These are phyloP conservation scores for Perithous albicinctus DNA, from an alignment of 2,888 invertebrate species.

Conservation along the genomic window DNA sequence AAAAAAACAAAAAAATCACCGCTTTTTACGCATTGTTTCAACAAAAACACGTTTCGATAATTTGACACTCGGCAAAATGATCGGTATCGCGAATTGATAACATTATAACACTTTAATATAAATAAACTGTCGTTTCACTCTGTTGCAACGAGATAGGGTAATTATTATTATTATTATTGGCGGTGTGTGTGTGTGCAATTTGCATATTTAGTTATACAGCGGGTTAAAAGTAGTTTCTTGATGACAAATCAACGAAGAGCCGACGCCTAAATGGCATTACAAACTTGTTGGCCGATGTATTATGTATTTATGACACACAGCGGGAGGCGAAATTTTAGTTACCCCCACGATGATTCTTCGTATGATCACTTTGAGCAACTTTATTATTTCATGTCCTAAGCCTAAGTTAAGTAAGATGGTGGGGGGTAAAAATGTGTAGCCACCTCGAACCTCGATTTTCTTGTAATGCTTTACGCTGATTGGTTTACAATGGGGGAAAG, in stretches of 20 bases:
- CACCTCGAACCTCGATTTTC: too few relatives aligned
- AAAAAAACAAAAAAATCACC: too few relatives aligned
- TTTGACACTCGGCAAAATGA: background rate
- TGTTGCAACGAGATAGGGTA: too few relatives aligned
- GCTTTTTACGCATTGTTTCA: background rate
- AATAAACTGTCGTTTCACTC: background rate
- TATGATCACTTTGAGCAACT: constrained; percentile 9
- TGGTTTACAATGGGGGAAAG: too few relatives aligned
- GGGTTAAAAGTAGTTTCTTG: too few relatives aligned
- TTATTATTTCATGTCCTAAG: too few relatives aligned
- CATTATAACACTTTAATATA: background rate
- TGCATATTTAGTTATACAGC: too few relatives aligned
- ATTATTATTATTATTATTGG: background rate
- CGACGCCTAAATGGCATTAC: constrained; percentile 31
- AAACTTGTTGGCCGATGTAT: background rate
- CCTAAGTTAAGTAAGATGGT: too few relatives aligned
- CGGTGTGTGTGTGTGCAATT: background rate
- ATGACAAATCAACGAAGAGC: background rate
- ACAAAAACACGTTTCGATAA: constrained; percentile 13
- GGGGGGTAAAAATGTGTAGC: too few relatives aligned
- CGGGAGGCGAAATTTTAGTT: constrained; percentile 23
- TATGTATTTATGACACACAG: constrained; percentile 9
- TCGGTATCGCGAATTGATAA: background rate
- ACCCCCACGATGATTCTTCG: constrained; percentile 26
- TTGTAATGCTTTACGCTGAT: too few relatives aligned